Evolutionary conservation across 2,888 invertebrate species (phyloP), one percentile per base, ranked within the genome.

Genomic region (Oegoconia quadripuncta): DNA sequence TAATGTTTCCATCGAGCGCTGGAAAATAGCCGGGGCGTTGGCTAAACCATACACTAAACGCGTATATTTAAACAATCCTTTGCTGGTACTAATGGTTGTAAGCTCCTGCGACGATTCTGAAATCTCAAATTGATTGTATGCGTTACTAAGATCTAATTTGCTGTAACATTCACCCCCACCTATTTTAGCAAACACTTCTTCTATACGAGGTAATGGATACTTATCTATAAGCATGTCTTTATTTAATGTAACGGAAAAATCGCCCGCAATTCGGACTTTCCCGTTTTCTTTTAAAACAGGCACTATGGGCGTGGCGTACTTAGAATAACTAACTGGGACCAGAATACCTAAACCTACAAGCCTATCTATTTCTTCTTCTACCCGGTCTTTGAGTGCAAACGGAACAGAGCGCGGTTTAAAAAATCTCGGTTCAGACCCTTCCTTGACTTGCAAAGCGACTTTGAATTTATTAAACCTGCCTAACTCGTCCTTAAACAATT

Each of bases 301-400:
- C n/a, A n/a, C n/a, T n/a, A n/a, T n/a, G n/a, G n/a, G n/a, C n/a
- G n/a, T n/a, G n/a, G n/a, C n/a, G n/a, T 36, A 36, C 12, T 37
- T 18, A 2, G 37, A 37, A 12, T 31, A 3, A n/a, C 1, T 31
- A 9, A 37, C 25, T 3, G 34, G 27, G 18, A 38, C 29, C 5
- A 33, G 25, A 11, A 38, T 38, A 7, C 33, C 33, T 15, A 25
- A 18, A 15, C 12, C 8, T 3, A 38, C 38, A 3, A 38, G 20
- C 12, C 33, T 27, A n/a, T 33, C n/a, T 22, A 38, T 12, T 23
- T 38, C 38, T 8, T 12, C n/a, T 16, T 33, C 38, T 11, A 38
- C 27, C 8, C 8, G 15, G 2, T 28, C 28, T 9, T 28, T 33
- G n/a, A 38, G 2, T 1, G 37, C 30, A 16, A 37, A 37, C 3